Conservation (phyloP, 2,113 vertebrate species). For the Petroica traversi region DNA sequence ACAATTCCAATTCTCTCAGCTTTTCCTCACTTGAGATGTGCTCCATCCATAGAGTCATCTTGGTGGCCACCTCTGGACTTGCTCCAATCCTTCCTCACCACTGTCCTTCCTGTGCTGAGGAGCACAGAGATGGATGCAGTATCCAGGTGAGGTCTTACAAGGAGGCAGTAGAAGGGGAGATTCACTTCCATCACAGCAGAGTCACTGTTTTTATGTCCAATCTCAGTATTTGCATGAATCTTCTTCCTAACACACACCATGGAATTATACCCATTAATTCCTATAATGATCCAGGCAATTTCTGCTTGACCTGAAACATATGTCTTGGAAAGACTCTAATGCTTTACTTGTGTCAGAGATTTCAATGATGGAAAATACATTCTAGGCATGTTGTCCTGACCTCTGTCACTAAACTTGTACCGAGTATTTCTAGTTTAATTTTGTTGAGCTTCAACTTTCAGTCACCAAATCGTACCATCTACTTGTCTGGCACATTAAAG, state of each 20-base stretch:
- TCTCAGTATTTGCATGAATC: background rate
- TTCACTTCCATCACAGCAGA: background rate
- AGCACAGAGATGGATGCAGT: background rate
- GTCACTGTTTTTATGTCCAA: background rate
- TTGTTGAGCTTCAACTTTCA: background rate
- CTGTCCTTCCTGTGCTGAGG: background rate
- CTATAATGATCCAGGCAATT: background rate
- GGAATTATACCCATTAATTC: background rate
- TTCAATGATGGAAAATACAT: background rate
- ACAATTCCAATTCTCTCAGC: background rate
- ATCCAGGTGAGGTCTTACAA: background rate
- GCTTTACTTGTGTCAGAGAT: background rate
- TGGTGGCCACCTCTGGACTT: background rate
- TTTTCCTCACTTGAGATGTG: background rate
- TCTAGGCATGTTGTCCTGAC: background rate
- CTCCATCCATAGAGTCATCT: background rate
- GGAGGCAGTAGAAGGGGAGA: background rate
- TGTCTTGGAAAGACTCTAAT: background rate
- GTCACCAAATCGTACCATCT: background rate
- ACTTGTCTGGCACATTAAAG: conserved; percentile 7
- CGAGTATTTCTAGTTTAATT: background rate
- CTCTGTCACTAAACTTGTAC: background rate
- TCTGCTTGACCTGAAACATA: background rate
- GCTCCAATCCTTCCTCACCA: background rate
- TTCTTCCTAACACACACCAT: background rate